phyloP scores from a whole-genome alignment of 2,888 invertebrate genomes.

The Meandrusa payeni region DNA sequence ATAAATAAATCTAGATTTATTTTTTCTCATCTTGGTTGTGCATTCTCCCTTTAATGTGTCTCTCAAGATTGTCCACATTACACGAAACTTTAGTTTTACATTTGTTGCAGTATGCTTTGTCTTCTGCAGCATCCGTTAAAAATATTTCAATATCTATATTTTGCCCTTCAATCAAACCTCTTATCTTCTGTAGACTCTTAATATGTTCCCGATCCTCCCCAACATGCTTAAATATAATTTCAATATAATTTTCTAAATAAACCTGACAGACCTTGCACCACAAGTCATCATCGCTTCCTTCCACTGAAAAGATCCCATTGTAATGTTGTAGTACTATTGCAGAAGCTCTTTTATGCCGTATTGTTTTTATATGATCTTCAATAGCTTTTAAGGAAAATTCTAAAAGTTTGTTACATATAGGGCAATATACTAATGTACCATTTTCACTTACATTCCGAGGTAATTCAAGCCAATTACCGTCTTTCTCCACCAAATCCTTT shows the following conservation, averaged over 20 bases:
- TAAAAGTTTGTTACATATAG: conserved; percentile 38
- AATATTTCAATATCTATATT: conserved; percentile 47
- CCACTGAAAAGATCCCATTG: conserved; percentile 53
- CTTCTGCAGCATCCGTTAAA: conserved; percentile 44
- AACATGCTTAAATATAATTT: conserved; percentile 48
- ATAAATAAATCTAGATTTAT: no score
- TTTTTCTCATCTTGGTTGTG: conserved; percentile 32
- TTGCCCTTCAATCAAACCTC: conserved; percentile 41
- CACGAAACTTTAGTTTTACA: conserved; percentile 45
- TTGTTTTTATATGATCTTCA: conserved; percentile 34
- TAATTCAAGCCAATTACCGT: conserved; percentile 42
- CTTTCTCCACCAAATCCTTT: conserved; percentile 34
- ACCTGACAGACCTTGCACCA: conserved; percentile 55
- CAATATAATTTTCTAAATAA: conserved; percentile 49
- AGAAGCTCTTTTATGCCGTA: conserved; percentile 39
- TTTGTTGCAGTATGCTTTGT: conserved; percentile 44
- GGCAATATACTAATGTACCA: conserved; percentile 33
- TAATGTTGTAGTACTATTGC: conserved; percentile 47
- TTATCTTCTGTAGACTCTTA: conserved; percentile 37
- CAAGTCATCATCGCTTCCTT: conserved; percentile 40
- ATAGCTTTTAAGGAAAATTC: conserved; percentile 33
- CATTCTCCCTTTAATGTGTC: conserved; percentile 40
- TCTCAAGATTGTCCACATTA: conserved; percentile 45
- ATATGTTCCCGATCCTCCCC: conserved; percentile 40
- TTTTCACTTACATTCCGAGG: conserved; percentile 32